Percentiles rank a stretch among this genome's conserved stretches.
These are phyloP conservation scores for Chrysogorgia sp. DNA, from an alignment of 92 coral and sea anemone genomes.

Conservation along the genomic window DNA sequence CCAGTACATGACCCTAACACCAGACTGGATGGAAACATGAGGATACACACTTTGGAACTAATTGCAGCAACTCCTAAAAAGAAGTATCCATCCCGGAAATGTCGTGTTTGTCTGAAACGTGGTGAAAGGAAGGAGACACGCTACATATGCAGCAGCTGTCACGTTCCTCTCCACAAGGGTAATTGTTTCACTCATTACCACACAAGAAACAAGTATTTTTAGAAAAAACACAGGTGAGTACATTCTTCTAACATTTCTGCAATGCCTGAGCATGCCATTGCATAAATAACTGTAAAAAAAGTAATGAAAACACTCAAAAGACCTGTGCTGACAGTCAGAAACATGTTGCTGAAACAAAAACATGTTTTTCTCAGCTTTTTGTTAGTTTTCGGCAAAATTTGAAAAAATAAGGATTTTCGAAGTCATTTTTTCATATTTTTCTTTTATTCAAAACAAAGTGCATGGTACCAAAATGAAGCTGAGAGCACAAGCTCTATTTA, in stretches of 20 bases:
- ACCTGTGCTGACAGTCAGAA: not conserved
- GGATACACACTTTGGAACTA: conserved; percentile 25
- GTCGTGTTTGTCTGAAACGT: conserved; percentile 27
- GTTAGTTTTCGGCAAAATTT: not conserved
- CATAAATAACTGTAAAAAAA: not conserved
- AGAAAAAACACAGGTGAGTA: not conserved
- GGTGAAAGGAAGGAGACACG: conserved; percentile 28
- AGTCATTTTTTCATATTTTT: too few relatives aligned
- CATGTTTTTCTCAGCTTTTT: not conserved
- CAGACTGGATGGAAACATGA: conserved; percentile 42
- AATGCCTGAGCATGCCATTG: too few relatives aligned
- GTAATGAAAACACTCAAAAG: conserved; percentile 6
- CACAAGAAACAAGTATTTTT: not conserved
- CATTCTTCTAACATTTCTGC: too few relatives aligned
- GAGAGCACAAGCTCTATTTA: not conserved
- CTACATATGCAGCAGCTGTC: conserved; percentile 20
- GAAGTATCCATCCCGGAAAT: conserved; percentile 35
- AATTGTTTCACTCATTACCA: conserved; percentile 22
- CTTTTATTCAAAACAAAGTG: not conserved
- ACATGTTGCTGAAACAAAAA: not conserved
- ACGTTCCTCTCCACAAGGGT: conserved; percentile 33
- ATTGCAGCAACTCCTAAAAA: conserved; percentile 33
- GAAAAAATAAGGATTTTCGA: too few relatives aligned
- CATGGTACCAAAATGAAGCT: conserved; percentile 21
- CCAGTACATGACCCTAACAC: conserved; percentile 11